These are phyloP conservation scores for Fulmarus glacialis DNA, from an alignment of 2,113 vertebrate genomes.

Conservation along the genomic window DNA sequence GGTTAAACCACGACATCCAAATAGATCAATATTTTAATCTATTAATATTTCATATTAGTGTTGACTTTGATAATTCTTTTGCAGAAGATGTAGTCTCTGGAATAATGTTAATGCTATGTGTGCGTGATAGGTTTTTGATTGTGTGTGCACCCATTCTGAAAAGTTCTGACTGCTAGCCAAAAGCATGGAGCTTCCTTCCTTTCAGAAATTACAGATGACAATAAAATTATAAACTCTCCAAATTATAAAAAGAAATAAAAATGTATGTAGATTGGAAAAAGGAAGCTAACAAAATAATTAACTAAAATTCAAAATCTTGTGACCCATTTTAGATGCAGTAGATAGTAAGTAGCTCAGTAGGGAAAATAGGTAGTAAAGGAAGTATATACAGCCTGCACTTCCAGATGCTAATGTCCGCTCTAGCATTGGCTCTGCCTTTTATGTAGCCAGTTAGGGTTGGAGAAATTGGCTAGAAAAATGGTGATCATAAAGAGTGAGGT, in stretches of 20 bases:
- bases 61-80: neutral
- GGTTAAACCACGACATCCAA: too few species aligned
- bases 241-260: neutral
- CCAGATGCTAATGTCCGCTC: neutral
- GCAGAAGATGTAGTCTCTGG: neutral
- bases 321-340: neutral
- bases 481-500: neutral
- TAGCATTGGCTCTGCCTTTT: neutral
- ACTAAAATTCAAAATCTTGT: neutral
- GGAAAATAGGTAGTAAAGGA: neutral
- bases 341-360: neutral
- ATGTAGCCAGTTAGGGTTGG: neutral
- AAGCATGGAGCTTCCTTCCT: neutral
- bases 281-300: neutral
- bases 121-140: neutral
- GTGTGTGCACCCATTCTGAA: neutral
- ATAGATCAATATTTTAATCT: neutral
- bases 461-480: neutral
- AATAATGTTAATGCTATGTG: neutral
- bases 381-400: neutral
- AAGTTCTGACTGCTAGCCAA: neutral
- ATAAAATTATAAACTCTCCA: neutral
- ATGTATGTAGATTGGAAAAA: neutral
- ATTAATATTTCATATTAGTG: neutral
- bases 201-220: neutral